Base-by-base conservation (phyloP, 2,113 vertebrate species). In the Xenopus laevis region DNA sequence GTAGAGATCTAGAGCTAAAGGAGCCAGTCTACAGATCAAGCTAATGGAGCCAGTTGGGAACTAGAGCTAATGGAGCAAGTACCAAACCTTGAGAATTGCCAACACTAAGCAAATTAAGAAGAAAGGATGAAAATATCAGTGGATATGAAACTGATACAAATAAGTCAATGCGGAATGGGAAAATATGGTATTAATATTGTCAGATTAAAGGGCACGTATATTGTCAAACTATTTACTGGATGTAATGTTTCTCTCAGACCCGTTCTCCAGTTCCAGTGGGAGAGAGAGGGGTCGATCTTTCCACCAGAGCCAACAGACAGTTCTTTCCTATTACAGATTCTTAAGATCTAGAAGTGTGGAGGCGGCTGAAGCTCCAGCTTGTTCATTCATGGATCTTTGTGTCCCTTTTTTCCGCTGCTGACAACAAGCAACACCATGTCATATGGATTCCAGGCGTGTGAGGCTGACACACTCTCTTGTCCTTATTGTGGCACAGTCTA, bases 371-470 rank as follows among this genome's bases (percentile, higher is more conserved):
- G 12, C 18, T 47, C 23, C 65, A 66, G 7, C 47, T 13, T 17
- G 23, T 66, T 50, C 65, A 66, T 50, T 66, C 65, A 66, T 50
- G 6, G 65, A 4, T 66, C 10, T 21, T 23, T 46, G 63, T 46
- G 63, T 65, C 44, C 63, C 44, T 20, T 46, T 64, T 65, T 20
- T 17, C 17, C 4, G 33, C 33, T 40, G 33, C 63, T 65, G 46
- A 52, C 44, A 50, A 23, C 65, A 67, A 50, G 3, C 13, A 13
- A 11, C 65, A 15, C 13, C 13, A 8, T 67, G 46, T 23, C 45
- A 67, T 52, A 67, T 50, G 10, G 45, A 27, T 50, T 50, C 50
- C 65, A 67, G 45, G 45, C 45, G 15, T 67, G 65, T 23, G 13
- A 65, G n/a, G 44, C 10, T 4, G 63, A 3, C 12, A 40, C 47